These are phyloP conservation scores for Nothobranchius kuhntae DNA, from an alignment of 2,113 vertebrate species.

Conservation along the genomic window DNA sequence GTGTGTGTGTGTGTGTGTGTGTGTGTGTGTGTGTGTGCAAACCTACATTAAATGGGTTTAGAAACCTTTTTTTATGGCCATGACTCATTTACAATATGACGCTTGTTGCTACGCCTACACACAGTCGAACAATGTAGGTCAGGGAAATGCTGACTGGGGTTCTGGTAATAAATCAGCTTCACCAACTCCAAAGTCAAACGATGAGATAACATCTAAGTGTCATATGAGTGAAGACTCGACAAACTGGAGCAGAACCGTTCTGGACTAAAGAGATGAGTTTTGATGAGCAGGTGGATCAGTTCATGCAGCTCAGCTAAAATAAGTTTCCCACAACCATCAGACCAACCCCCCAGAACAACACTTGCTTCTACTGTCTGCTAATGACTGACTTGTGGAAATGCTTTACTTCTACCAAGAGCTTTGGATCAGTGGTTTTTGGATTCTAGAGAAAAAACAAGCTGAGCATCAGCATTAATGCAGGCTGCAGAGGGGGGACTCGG, in stretches of 20 bases:
- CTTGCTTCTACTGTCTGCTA: too few species aligned
- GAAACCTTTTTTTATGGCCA: neutral
- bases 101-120: slow-evolving; percentile 15
- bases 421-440: too few species aligned
- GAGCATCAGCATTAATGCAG: too few species aligned
- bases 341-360: neutral
- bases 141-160: slow-evolving; percentile 53
- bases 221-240: slow-evolving; percentile 3
- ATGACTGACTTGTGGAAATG: too few species aligned
- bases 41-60: neutral
- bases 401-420: too few species aligned
- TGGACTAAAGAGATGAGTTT: slow-evolving; percentile 5
- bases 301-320: neutral
- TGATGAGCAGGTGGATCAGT: neutral
- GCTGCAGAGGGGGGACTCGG: too few species aligned
- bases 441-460: too few species aligned
- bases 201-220: slow-evolving; percentile 43
- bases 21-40: too few species aligned
- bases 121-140: slow-evolving; percentile 63
- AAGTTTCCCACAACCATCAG: neutral
- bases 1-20: too few species aligned
- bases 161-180: slow-evolving; percentile 52
- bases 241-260: slow-evolving; percentile 12
- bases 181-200: slow-evolving; percentile 1
- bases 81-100: neutral